These are phyloP conservation scores for Coptotermes formosanus DNA, from an alignment of 1,140 invertebrate genomes.

Conservation along the genomic window DNA sequence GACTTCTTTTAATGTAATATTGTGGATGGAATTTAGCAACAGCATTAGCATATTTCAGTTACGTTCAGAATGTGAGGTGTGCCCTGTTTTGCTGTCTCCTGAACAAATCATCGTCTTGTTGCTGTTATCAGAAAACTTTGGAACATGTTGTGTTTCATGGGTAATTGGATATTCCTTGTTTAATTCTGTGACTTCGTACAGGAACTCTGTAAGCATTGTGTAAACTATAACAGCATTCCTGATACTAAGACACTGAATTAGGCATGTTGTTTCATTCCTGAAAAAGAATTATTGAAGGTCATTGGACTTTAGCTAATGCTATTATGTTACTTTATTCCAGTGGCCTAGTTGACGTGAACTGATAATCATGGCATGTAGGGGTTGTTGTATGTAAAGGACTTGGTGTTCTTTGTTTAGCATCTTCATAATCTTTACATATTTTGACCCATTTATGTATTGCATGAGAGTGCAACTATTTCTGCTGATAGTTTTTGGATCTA, in stretches of 20 bases:
- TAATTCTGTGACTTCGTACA: not conserved
- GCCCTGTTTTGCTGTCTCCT: not conserved
- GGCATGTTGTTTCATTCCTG: not conserved
- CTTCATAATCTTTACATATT: not conserved
- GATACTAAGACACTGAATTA: not conserved
- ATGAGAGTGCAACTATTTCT: not conserved
- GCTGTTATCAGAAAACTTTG: not conserved
- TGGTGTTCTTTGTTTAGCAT: not conserved
- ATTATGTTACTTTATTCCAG: not conserved
- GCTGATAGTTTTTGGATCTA: not conserved
- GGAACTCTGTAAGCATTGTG: not conserved
- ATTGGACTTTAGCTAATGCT: constrained; percentile 15
- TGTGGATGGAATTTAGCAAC: not conserved
- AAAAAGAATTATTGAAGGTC: not conserved
- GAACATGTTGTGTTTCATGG: not conserved
- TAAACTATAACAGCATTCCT: not conserved
- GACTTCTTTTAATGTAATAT: not conserved
- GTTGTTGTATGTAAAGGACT: not conserved
- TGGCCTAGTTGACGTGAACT: not conserved
- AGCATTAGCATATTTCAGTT: not conserved
- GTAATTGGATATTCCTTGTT: not conserved
- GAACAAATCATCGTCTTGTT: not conserved
- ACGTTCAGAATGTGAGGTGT: not conserved
- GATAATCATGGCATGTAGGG: not conserved
- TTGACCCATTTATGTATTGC: not conserved